These are phyloP conservation scores for Miichthys miiuy DNA, from an alignment of 2,797 vertebrate species.

Conservation along the genomic window DNA sequence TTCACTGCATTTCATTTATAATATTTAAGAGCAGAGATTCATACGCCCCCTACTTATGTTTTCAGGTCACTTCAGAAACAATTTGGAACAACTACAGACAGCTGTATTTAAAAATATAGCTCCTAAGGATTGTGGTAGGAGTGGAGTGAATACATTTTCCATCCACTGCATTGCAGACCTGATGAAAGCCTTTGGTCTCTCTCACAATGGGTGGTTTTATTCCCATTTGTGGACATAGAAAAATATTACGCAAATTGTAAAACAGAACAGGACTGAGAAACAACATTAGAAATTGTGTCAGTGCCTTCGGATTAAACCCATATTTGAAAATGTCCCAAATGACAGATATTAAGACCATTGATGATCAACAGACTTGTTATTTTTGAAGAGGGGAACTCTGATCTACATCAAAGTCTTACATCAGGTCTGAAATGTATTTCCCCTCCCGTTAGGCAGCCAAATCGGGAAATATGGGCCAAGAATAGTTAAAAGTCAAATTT, in stretches of 20 bases:
- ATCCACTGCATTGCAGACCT: conserved; percentile 25
- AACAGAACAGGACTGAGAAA: not conserved
- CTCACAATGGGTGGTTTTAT: not conserved
- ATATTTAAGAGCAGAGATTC: conserved; percentile 41
- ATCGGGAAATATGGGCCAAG: conserved; percentile 41
- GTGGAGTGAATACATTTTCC: conserved; percentile 4
- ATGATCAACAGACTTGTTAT: conserved; percentile 34
- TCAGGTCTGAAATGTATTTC: conserved; percentile 40
- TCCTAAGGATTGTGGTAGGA: conserved; percentile 3
- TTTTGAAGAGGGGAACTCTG: conserved; percentile 24
- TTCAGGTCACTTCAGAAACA: conserved; percentile 42
- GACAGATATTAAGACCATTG: conserved; percentile 32
- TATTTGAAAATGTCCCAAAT: conserved; percentile 26
- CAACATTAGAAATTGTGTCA: not conserved
- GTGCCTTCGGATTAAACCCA: conserved; percentile 27
- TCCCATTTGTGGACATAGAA: not conserved
- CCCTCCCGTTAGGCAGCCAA: conserved; percentile 25
- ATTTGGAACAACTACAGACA: conserved; percentile 21
- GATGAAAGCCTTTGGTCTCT: not conserved
- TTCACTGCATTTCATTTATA: conserved; percentile 28
- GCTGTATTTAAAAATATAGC: conserved; percentile 18
- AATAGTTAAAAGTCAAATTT: conserved; percentile 57
- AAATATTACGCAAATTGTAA: not conserved
- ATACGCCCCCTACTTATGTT: not conserved
- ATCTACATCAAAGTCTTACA: conserved; percentile 53